Base-by-base conservation (phyloP, 2,888 invertebrate species). In the Petrophora chlorosata region DNA sequence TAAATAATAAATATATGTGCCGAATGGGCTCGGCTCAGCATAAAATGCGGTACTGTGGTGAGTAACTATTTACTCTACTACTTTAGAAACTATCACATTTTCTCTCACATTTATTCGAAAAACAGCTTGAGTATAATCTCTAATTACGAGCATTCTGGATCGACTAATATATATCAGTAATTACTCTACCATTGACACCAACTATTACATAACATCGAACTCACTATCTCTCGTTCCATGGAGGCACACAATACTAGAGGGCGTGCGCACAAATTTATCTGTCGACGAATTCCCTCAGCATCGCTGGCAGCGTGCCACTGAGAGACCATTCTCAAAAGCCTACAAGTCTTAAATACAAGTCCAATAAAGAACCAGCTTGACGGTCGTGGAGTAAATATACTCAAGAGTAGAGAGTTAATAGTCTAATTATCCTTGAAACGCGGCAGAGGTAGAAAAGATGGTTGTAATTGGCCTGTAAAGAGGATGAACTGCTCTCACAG, bases 221-320 rank as follows among this genome's bases (percentile, higher is more conserved):
- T 10, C 10, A 14, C 30, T 36, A 22, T 40, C 19, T 13, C 29
- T 5, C 14, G 25, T 26, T 32, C 7, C 32, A 36, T 15, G 36
- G 22, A 32, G 10, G 35, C 34, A 32, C 10, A 48, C 51, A 56
- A 53, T 51, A 46, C 28, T 35, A 53, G 34, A 53, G 49, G 47
- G 53, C 48, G 60, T 61, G 67, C 55, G 61, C 61, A 63, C 67
- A 59, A 68, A 69, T 71, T 70, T 71, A 64, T 67, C 65, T 64
- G 61, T 60, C 59, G 49, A 29, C 50, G 50, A 60, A 41, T 57
- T 48, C 48, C 38, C 50, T 50, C 43, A 26, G 36, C 46, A 17
- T 32, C 7, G 26, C 45, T 60, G 59, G 59, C 57, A 57, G 2
- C 26, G 26, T 53, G 59, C 59, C 59, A 57, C 9, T 23, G 49